These are phyloP conservation scores for Strix aluco DNA, from an alignment of 2,113 vertebrate species.

Conservation along the genomic window DNA sequence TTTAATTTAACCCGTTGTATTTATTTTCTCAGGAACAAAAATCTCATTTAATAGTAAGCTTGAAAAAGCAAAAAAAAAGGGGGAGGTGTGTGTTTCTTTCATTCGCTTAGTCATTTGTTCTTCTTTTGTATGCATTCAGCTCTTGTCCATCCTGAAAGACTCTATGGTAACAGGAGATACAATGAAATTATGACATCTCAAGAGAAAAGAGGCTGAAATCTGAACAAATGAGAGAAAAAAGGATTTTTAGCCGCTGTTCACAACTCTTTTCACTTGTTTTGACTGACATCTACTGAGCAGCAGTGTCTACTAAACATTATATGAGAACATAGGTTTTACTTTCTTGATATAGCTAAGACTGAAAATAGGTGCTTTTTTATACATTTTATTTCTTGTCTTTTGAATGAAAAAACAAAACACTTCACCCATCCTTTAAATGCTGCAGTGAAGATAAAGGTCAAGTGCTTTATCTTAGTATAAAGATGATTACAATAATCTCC, in stretches of 20 bases:
- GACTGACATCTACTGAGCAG: background rate
- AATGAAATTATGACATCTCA: constrained; percentile 36
- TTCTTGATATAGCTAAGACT: background rate
- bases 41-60: background rate
- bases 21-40: constrained; percentile 29
- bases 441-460: constrained; percentile 48
- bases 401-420: constrained; percentile 45
- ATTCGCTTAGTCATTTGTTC: background rate
- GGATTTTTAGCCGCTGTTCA: constrained; percentile 21
- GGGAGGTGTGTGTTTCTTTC: background rate
- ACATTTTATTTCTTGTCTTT: constrained; percentile 16
- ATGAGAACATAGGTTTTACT: background rate
- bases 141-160: background rate
- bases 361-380: background rate
- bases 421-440: constrained; percentile 9
- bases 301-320: background rate
- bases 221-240: constrained; percentile 34
- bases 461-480: constrained; percentile 49
- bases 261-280: background rate
- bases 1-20: constrained; percentile 1
- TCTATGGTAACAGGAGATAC: background rate
- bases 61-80: background rate
- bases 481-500: constrained; percentile 57
- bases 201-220: constrained; percentile 22
- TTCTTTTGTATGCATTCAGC: constrained; percentile 11